Conservation (phyloP, 2,888 invertebrate genomes). For the Volucella inflata region DNA sequence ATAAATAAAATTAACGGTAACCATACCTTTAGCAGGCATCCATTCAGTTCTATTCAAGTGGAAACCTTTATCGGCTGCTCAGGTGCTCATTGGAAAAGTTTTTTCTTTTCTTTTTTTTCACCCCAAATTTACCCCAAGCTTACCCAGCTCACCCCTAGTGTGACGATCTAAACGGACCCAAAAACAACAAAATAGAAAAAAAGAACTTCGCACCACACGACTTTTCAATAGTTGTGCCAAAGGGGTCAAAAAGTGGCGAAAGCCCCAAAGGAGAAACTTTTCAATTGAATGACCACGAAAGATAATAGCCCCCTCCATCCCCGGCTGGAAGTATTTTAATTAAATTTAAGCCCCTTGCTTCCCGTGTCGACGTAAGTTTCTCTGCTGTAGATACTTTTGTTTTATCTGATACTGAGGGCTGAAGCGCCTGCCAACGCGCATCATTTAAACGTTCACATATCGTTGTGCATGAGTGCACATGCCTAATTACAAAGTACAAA, state of each 20-base stretch:
- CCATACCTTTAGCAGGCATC: conserved; percentile 37
- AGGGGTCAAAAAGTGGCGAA: conserved; percentile 16
- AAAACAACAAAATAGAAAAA: conserved; percentile 14
- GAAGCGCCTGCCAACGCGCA: conserved; percentile 30
- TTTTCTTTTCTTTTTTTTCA: conserved; percentile 37
- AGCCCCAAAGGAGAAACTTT: conserved; percentile 66
- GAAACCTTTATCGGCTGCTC: conserved; percentile 73
- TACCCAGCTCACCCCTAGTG: too few relatives aligned
- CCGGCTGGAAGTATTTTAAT: conserved; percentile 71
- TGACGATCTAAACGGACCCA: too few relatives aligned
- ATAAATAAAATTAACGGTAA: conserved; percentile 43
- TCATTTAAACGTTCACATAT: conserved; percentile 48
- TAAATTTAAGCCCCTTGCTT: conserved; percentile 56
- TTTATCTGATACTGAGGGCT: conserved; percentile 26
- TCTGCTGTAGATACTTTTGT: background rate
- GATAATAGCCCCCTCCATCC: conserved; percentile 61
- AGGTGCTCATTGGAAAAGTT: conserved; percentile 68
- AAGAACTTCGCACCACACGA: conserved; percentile 65
- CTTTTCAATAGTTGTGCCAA: conserved; percentile 61
- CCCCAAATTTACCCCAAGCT: background rate
- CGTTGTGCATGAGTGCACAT: conserved; percentile 58
- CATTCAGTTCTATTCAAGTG: conserved; percentile 54
- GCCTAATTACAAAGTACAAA: conserved; percentile 59
- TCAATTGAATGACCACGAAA: conserved; percentile 75
- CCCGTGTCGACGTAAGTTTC: background rate